Conservation (phyloP, 2,797 vertebrate genomes). For the Peromyscus nudipes region DNA sequence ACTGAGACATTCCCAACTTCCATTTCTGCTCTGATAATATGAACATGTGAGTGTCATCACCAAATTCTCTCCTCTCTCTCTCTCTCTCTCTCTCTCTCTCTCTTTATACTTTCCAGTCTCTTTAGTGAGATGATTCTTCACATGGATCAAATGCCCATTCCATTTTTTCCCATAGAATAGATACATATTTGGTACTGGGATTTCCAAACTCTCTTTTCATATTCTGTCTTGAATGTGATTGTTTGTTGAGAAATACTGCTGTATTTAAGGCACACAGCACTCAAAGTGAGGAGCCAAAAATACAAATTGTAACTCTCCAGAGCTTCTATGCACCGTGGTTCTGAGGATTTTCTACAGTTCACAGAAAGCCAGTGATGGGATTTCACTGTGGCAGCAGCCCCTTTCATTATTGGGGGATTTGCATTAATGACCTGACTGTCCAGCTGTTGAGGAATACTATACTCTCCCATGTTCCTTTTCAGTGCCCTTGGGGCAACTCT, state of each 20-base stretch:
- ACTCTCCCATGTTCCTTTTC: conserved; percentile 60
- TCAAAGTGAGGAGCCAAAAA: neutral
- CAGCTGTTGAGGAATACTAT: conserved; percentile 15
- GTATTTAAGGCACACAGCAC: neutral
- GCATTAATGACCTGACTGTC: conserved; percentile 54
- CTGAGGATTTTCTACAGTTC: neutral
- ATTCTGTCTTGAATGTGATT: neutral
- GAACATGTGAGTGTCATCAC: neutral
- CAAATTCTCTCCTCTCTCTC: neutral
- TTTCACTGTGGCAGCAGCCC: conserved; percentile 33
- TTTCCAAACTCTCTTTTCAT: neutral
- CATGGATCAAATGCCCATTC: neutral
- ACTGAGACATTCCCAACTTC: neutral
- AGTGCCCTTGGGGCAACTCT: conserved; percentile 39
- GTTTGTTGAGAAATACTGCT: neutral
- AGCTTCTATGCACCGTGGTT: neutral
- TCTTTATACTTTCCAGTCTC: neutral
- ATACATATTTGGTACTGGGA: neutral
- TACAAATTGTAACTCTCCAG: neutral
- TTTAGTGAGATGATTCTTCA: neutral
- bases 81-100: neutral
- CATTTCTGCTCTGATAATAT: neutral
- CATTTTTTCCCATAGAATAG: neutral
- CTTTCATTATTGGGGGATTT: conserved; percentile 73
- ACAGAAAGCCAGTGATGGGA: conserved; percentile 52